These are phyloP conservation scores for Etheostoma perlongum DNA, from an alignment of 2,797 vertebrate genomes.

Conservation along the genomic window DNA sequence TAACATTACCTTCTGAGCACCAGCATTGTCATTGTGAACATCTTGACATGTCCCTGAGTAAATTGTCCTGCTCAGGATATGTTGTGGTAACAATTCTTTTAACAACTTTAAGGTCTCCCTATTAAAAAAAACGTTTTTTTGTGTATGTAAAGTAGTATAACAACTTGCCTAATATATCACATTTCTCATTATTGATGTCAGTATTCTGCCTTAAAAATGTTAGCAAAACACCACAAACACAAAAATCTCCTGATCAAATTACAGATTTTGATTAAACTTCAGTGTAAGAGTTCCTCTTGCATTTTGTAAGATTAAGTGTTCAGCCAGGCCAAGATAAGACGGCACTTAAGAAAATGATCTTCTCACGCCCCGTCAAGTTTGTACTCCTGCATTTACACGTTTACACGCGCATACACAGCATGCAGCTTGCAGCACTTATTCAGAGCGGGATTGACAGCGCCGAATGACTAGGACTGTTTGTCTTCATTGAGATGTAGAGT, in stretches of 20 bases:
- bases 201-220: background rate
- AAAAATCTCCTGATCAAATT: background rate
- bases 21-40: background rate
- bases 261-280: too few relatives aligned
- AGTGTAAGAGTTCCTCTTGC: slow-evolving; percentile 2
- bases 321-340: background rate
- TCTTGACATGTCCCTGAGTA: background rate
- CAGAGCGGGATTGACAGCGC: slow-evolving; percentile 36
- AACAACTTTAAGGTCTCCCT: too few relatives aligned
- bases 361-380: slow-evolving; percentile 51
- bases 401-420: background rate
- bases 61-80: background rate
- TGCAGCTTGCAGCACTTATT: slow-evolving; percentile 18
- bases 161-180: too few relatives aligned
- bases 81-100: background rate
- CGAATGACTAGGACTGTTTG: slow-evolving; percentile 25
- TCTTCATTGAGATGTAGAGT: slow-evolving; percentile 48
- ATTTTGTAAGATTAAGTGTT: slow-evolving; percentile 23
- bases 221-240: background rate
- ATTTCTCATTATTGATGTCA: background rate
- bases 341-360: slow-evolving; percentile 19
- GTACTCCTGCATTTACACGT: slow-evolving; percentile 25
- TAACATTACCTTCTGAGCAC: background rate
- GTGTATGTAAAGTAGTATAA: too few relatives aligned
- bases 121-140: too few relatives aligned